Conservation (phyloP, 1,140 invertebrate species). For the Drosophila arawakana region DNA sequence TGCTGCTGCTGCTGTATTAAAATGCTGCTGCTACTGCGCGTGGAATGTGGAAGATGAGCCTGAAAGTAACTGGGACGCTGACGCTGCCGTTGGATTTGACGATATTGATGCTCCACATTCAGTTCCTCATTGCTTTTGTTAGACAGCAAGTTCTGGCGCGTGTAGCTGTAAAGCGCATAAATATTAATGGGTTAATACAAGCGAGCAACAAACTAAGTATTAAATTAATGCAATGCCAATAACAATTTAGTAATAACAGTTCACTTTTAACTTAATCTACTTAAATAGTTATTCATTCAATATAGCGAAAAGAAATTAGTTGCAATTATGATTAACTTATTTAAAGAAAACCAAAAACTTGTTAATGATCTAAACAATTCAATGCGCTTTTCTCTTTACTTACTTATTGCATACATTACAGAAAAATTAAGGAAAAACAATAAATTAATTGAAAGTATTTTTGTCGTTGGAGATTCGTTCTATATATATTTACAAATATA, state of each 20-base stretch:
- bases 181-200: conserved; percentile 77
- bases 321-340: background rate
- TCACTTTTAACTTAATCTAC: background rate
- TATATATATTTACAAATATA: conserved; percentile 17
- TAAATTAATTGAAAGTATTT: conserved; percentile 19
- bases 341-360: background rate
- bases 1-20: conserved; percentile 46
- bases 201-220: conserved; percentile 42
- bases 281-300: too few relatives aligned
- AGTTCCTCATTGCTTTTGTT: conserved; percentile 88
- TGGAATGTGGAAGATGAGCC: conserved; percentile 34
- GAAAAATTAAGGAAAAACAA: conserved; percentile 22
- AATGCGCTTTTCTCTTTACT: conserved; percentile 19
- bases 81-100: conserved; percentile 59
- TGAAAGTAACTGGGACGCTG: conserved; percentile 58
- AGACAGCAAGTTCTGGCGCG: conserved; percentile 93
- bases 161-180: conserved; percentile 88
- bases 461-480: conserved; percentile 27
- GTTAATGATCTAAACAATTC: background rate
- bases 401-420: conserved; percentile 14
- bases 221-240: conserved; percentile 14
- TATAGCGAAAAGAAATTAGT: background rate
- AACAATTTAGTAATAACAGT: conserved; percentile 3
- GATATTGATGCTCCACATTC: conserved; percentile 72
- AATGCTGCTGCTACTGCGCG: conserved; percentile 38